A percentile compares a stretch with the other conserved stretches of the same genome.
Evolutionary conservation across 1,140 invertebrate species (phyloP).

Genomic region (Cepaea nemoralis): DNA sequence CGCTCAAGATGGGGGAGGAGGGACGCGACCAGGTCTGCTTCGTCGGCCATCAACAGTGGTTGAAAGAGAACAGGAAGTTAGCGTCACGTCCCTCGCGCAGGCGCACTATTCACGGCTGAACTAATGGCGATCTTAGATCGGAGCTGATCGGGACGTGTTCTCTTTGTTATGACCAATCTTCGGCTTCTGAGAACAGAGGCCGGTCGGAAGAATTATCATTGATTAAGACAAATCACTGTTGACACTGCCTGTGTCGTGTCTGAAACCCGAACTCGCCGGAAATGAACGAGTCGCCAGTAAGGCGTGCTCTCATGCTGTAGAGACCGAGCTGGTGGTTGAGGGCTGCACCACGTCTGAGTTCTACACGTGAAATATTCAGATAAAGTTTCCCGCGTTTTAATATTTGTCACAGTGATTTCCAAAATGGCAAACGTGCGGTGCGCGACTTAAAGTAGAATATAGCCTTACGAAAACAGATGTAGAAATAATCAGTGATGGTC

Average conservation of each 20-base stretch:
- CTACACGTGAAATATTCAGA: too few relatives aligned
- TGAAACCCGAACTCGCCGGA: conserved; percentile 47
- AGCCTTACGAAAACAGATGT: too few relatives aligned
- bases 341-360: too few relatives aligned
- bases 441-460: too few relatives aligned
- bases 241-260: conserved; percentile 41
- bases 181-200: conserved; percentile 32
- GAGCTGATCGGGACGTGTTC: conserved; percentile 13
- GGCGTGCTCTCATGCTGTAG: conserved; percentile 20
- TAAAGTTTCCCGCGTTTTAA: too few relatives aligned
- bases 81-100: conserved; percentile 35
- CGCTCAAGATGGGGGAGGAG: neutral
- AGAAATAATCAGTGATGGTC: too few relatives aligned
- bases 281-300: conserved; percentile 41
- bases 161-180: conserved; percentile 45
- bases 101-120: conserved; percentile 12
- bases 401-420: too few relatives aligned
- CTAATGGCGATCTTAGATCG: conserved; percentile 38
- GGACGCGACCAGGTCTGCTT: neutral
- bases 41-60: conserved; percentile 4
- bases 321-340: neutral
- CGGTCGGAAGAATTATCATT: conserved; percentile 51
- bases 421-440: too few relatives aligned
- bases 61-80: conserved; percentile 36
- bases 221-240: conserved; percentile 54